Conservation (phyloP, 2,113 vertebrate species). For the Hymenochirus boettgeri region DNA sequence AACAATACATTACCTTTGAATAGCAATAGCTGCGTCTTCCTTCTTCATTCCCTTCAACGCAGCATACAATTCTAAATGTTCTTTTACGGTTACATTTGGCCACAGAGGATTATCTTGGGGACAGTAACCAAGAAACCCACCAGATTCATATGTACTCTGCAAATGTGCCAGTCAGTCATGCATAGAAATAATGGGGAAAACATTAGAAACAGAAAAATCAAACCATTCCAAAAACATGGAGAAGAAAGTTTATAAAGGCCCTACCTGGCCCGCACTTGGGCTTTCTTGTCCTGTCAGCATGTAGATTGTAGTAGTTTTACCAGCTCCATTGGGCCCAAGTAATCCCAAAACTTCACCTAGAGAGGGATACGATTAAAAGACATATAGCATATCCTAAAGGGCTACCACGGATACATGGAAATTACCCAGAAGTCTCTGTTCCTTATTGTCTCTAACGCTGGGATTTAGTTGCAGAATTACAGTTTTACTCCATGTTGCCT, state of each 20-base stretch:
- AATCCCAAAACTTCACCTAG: constrained; percentile 88
- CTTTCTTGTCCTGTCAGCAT: constrained; percentile 72
- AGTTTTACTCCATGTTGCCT: too few species aligned
- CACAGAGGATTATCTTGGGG: constrained; percentile 78
- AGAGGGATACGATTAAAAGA: too few species aligned
- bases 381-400: too few species aligned
- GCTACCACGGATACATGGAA: too few species aligned
- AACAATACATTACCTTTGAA: constrained; percentile 59
- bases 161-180: accelerated
- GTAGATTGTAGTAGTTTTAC: constrained; percentile 84
- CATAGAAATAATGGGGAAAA: constrained; percentile 48
- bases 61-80: constrained; percentile 72
- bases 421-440: too few species aligned
- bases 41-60: constrained; percentile 65
- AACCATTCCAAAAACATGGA: too few species aligned
- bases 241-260: too few species aligned
- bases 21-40: constrained; percentile 52
- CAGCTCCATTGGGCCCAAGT: constrained; percentile 85
- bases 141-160: accelerated
- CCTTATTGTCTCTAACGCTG: too few species aligned
- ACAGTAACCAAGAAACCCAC: constrained; percentile 68
- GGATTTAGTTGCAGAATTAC: too few species aligned
- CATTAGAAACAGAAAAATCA: too few species aligned
- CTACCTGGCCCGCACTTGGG: constrained; percentile 82
- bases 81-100: constrained; percentile 68